Evolutionary conservation across 2,113 vertebrate genomes (phyloP), one percentile per base, ranked within the genome.

Genomic region (Morone chrysops): DNA sequence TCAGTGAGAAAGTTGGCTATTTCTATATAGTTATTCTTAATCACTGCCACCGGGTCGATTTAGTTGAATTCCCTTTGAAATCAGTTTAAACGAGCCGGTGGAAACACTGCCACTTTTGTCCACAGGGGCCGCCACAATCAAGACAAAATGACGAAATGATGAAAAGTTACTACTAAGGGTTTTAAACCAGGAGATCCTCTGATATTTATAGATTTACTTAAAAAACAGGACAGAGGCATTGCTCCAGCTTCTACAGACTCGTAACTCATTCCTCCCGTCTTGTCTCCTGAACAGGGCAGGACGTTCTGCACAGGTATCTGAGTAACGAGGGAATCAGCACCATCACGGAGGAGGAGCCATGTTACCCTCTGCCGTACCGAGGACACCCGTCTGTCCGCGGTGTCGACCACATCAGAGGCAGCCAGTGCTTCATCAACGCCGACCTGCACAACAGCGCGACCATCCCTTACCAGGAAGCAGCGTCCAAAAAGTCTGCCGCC

Each of bases 261-360:
- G 36, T 62, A 7, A 47, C 45, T 60, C 17, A 16, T n/a, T 5
- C 36, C 6, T 47, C 36, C 41, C 3, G 11, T 53, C 14, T 45
- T 0, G 11, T 53, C 50, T 50, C n/a, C 43, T 0, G 0, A 22
- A 20, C 94, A 99, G 98, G 96, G 38, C 94, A 95, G 63, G 95
- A 95, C 1, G 75, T 90, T 6, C 94, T 98, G 14, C 97, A 96
- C 90, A 94, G 96, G 13, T 98, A 97, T 82, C 96, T 97, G 93
- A 99, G 98, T 68, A 99, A 97, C 2, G 98, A 99, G 78, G 94
- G 97, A n/a, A 98, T 99, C 90, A 89, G 96, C 13, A 91, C 96
- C 14, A 97, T 98, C 86, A 82, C 93, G 0, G 98, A 99, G 92
- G 98, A 99, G 90, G 96, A 86, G 71, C 54, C 95, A 0, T 85